Evolutionary conservation across 2,113 vertebrate species (phyloP).

Genomic region (Otus sunia): DNA sequence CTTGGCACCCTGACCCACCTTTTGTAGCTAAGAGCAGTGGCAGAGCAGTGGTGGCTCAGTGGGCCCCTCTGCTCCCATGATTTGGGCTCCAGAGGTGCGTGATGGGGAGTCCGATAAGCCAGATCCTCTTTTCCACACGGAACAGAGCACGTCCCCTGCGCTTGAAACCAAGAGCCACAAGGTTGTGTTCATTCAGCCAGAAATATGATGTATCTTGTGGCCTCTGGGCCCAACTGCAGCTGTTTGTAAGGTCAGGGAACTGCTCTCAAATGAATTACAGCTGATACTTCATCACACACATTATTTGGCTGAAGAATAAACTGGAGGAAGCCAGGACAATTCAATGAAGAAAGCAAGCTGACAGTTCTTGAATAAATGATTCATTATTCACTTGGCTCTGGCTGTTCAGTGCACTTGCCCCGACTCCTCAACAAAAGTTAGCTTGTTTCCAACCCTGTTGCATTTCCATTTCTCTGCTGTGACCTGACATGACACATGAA

Average conservation of each 20-base stretch:
- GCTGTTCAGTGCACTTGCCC: not conserved
- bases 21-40: not conserved
- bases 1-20: not conserved
- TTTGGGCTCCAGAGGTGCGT: not conserved
- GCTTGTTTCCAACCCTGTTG: not conserved
- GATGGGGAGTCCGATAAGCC: not conserved
- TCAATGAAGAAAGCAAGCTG: slow-evolving; percentile 14
- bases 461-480: not conserved
- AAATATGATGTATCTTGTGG: not conserved
- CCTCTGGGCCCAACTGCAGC: not conserved
- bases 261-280: not conserved
- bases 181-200: not conserved
- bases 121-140: not conserved
- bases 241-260: not conserved
- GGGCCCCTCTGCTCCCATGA: not conserved
- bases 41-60: fast-evolving
- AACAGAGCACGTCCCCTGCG: not conserved
- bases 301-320: not conserved
- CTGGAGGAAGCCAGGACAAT: not conserved
- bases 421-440: not conserved
- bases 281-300: not conserved
- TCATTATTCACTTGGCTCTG: slow-evolving; percentile 19
- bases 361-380: slow-evolving; percentile 22
- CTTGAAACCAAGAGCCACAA: not conserved
- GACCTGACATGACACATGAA: not conserved